Percentiles rank a stretch among this genome's conserved stretches.
Conservation (phyloP, 2,797 vertebrate genomes). For the Acridotheres tristis region DNA sequence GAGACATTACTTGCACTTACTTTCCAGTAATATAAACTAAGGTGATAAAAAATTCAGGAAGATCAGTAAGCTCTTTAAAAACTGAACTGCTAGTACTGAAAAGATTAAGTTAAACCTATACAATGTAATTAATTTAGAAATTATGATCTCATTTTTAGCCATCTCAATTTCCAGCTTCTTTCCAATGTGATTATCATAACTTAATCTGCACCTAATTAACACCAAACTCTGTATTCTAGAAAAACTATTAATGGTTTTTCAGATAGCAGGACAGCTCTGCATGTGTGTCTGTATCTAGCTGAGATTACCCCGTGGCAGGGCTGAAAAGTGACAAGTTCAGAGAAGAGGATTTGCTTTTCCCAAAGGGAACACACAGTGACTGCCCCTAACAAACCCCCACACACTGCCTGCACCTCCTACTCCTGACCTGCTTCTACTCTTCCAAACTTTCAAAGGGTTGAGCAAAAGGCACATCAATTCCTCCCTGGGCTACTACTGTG, state of each 20-base stretch:
- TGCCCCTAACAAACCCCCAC: not conserved
- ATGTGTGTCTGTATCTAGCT: not conserved
- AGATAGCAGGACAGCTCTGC: not conserved
- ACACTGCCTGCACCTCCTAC: not conserved
- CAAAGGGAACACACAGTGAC: not conserved
- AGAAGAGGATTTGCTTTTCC: not conserved
- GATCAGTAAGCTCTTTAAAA: not conserved
- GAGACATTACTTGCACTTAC: not conserved
- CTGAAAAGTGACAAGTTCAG: not conserved
- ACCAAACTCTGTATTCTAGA: not conserved
- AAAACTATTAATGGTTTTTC: not conserved
- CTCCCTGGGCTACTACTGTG: not conserved
- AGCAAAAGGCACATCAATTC: not conserved
- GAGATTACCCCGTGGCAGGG: not conserved
- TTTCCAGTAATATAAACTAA: not conserved
- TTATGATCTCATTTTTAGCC: not conserved
- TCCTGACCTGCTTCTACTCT: not conserved
- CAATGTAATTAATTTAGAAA: conserved; percentile 35
- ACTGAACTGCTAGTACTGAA: not conserved
- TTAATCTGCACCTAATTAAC: conserved; percentile 34
- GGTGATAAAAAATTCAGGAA: not conserved
- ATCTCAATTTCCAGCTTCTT: conserved; percentile 9
- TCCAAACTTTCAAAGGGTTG: not conserved
- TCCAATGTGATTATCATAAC: not conserved
- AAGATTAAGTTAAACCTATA: conserved; percentile 15